Percentiles rank a stretch among this genome's conserved stretches.
Evolutionary conservation across 1,140 invertebrate genomes (phyloP).

Genomic region (Aphaenogaster ashmeadi): DNA sequence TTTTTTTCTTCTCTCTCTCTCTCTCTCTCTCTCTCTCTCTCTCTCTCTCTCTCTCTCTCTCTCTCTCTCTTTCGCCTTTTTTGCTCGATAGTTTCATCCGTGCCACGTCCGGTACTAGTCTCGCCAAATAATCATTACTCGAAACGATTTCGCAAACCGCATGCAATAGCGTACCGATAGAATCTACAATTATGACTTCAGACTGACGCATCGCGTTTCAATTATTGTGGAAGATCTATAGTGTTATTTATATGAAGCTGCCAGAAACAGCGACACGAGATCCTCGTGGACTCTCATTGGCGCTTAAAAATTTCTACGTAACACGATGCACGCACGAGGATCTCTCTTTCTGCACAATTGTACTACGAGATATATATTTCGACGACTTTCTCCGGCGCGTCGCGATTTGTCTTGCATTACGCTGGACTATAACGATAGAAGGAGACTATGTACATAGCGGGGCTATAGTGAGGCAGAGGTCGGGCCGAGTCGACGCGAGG

Average conservation of each 20-base stretch:
- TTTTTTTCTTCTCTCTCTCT: neutral
- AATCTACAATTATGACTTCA: constrained; percentile 21
- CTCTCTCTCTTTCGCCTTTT: constrained; percentile 8
- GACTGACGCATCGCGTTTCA: constrained; percentile 5
- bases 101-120: constrained; percentile 57
- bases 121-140: constrained; percentile 54
- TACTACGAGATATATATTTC: neutral
- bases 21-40: neutral
- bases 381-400: constrained; percentile 1
- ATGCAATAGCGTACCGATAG: constrained; percentile 31
- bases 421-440: neutral
- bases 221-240: constrained; percentile 2
- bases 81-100: constrained; percentile 51
- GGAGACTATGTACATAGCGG: neutral
- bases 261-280: neutral
- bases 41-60: neutral
- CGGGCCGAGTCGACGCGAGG: neutral
- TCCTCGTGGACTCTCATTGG: neutral
- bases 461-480: neutral
- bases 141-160: constrained; percentile 49
- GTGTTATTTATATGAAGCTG: neutral
- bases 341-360: neutral
- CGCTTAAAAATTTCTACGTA: neutral
- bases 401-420: neutral
- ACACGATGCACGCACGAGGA: neutral